Base-by-base conservation (phyloP, 1,140 invertebrate species). In the Temnothorax curvispinosus region DNA sequence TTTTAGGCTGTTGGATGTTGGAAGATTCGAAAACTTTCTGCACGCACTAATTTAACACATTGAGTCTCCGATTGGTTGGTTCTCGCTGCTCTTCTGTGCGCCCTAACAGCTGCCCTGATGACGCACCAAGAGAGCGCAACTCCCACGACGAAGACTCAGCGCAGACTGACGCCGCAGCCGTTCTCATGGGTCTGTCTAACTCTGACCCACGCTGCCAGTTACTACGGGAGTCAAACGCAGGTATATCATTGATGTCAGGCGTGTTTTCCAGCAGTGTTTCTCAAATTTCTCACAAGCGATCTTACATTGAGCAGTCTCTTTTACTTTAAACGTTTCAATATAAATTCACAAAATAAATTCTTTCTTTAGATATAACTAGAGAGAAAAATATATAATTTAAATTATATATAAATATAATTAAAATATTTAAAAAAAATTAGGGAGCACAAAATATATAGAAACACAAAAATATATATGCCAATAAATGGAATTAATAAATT, bases 81-180 rank as follows among this genome's bases (percentile, higher is more conserved):
- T 90, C 9, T 90, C 76, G 88, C 64, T 84, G 0, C 87, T 91
- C 89, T 69, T 91, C 87, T 86, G 89, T 84, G 82, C 77, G n/a
- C 38, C 38, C 11, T 52, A 58, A 52, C 85, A 60, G 80, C 85
- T 75, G 85, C 85, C 64, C 62, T 38, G n/a, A n/a, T 65, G 65
- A 90, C 41, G 62, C 87, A 89, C 88, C 86, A 91, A 90, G 87
- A 90, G 86, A 91, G 81, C 89, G 76, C 88, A 90, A 75, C 90
- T 91, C 81, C 76, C 81, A 77, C 86, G 85, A 74, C 67, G 89
- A 90, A 64, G 58, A 89, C 87, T 90, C 87, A 58, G 47, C 87
- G 90, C 69, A 67, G 65, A 92, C 90, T 91, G 91, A 86, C 85
- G 62, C 75, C 64, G 62, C 74, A 56, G 77, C 67, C 86, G 90